Percentiles rank a stretch among this genome's conserved stretches.
Conservation (phyloP, 2,888 invertebrate species). For the Protula sp. region DNA sequence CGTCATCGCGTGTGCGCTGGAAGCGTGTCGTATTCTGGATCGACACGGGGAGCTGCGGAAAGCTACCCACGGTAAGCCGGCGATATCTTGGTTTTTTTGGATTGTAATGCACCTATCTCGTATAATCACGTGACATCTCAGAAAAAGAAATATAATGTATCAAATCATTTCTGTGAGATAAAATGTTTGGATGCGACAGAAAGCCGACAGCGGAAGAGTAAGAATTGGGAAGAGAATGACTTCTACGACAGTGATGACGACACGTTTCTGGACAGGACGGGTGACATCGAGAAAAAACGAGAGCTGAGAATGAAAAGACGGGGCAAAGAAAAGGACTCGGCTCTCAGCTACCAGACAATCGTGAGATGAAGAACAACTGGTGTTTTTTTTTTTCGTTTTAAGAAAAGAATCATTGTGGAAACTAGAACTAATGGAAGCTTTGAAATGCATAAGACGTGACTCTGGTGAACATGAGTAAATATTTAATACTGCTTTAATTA, state of each 20-base stretch:
- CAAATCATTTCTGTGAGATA: background rate
- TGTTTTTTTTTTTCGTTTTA: background rate
- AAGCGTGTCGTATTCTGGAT: constrained; percentile 89
- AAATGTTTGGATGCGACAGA: constrained; percentile 25
- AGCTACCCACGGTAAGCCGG: constrained; percentile 78
- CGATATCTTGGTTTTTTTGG: background rate
- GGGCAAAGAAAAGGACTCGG: constrained; percentile 53
- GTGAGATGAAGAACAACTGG: constrained; percentile 22
- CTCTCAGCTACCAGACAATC: constrained; percentile 59
- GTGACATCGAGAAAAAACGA: constrained; percentile 81
- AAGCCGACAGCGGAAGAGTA: constrained; percentile 67
- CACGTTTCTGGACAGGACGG: constrained; percentile 89
- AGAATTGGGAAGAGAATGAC: constrained; percentile 76
- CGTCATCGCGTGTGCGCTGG: constrained; percentile 84
- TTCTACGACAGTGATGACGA: constrained; percentile 94
- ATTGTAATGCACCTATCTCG: too few relatives aligned
- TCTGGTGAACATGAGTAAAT: too few relatives aligned
- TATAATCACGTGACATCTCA: too few relatives aligned
- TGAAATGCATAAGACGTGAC: background rate
- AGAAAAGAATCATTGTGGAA: background rate
- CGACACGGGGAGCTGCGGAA: constrained; percentile 72
- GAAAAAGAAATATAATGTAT: too few relatives aligned
- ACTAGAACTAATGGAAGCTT: background rate
- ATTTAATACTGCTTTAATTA: too few relatives aligned
- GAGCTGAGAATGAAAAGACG: constrained; percentile 66